phyloP scores from a whole-genome alignment of 2,113 vertebrate species.

The Catharus fuscescens region DNA sequence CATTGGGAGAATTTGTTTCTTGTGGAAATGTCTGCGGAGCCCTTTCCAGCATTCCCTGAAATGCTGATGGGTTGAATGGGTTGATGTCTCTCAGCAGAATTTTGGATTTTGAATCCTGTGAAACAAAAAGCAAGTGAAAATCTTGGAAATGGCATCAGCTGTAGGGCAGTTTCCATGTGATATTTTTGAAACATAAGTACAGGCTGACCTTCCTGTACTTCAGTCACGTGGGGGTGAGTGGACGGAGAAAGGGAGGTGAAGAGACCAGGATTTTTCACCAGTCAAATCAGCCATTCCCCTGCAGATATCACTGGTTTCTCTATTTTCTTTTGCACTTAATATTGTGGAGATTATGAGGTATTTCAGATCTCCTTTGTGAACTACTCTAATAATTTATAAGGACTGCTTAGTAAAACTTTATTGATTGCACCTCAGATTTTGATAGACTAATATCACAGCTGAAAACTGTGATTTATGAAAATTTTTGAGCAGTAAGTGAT shows the following conservation, averaged over 20 bases:
- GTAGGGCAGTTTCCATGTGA: background rate
- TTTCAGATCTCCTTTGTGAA: background rate
- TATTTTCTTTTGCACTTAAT: background rate
- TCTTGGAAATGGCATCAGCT: background rate
- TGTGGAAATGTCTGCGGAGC: fast-evolving
- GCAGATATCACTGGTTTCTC: background rate
- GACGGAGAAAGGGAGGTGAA: background rate
- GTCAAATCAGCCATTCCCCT: background rate
- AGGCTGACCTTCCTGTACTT: background rate
- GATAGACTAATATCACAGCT: background rate
- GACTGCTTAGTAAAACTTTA: background rate
- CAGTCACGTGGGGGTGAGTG: background rate
- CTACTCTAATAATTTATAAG: background rate
- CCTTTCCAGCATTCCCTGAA: background rate
- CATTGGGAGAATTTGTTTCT: background rate
- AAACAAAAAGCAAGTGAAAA: background rate
- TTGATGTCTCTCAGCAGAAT: background rate
- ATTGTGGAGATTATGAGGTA: background rate
- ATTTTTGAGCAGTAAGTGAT: background rate
- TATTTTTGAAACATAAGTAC: background rate
- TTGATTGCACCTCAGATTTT: background rate
- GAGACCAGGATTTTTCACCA: background rate
- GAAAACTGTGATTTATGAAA: background rate
- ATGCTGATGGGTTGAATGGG: too few species aligned
- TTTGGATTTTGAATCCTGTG: background rate